Conservation (phyloP, 1,140 invertebrate species). For the Saccostrea echinata region DNA sequence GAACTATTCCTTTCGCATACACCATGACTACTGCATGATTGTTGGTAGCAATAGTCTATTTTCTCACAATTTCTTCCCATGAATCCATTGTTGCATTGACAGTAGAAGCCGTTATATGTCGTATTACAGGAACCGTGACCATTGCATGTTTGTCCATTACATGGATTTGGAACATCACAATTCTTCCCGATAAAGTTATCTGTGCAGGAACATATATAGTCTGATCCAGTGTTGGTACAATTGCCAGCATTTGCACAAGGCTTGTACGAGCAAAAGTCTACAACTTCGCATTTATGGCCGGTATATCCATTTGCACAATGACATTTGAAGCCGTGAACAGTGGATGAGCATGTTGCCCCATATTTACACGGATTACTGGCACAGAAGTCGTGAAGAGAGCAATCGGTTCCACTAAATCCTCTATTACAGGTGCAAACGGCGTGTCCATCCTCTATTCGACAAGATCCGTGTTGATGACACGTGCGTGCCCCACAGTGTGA, state of each 20-base stretch:
- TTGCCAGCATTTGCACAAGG: constrained; percentile 92
- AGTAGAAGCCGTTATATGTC: constrained; percentile 77
- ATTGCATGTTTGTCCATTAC: constrained; percentile 79
- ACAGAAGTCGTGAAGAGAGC: constrained; percentile 2
- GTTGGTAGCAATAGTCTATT: not conserved
- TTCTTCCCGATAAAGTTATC: constrained; percentile 94
- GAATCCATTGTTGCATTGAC: constrained; percentile 94
- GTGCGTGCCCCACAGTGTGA: not conserved
- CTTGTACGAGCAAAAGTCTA: not conserved
- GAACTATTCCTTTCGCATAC: not conserved
- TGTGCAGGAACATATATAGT: constrained; percentile 86
- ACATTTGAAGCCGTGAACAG: not conserved
- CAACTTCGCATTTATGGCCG: not conserved
- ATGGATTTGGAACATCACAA: not conserved
- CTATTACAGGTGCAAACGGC: constrained; percentile 15
- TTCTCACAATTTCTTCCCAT: constrained; percentile 92
- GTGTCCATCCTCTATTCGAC: not conserved
- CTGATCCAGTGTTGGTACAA: constrained; percentile 88
- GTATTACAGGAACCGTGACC: constrained; percentile 97
- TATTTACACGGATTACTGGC: not conserved
- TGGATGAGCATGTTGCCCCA: not conserved
- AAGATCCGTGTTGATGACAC: constrained; percentile 18
- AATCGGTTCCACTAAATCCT: constrained; percentile 10
- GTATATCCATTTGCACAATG: constrained; percentile 28
- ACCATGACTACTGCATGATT: constrained; percentile 12